A percentile compares a stretch with the other conserved stretches of the same genome.
These are phyloP conservation scores for Watsonalla cultraria DNA, from an alignment of 2,888 invertebrate genomes.

Conservation along the genomic window DNA sequence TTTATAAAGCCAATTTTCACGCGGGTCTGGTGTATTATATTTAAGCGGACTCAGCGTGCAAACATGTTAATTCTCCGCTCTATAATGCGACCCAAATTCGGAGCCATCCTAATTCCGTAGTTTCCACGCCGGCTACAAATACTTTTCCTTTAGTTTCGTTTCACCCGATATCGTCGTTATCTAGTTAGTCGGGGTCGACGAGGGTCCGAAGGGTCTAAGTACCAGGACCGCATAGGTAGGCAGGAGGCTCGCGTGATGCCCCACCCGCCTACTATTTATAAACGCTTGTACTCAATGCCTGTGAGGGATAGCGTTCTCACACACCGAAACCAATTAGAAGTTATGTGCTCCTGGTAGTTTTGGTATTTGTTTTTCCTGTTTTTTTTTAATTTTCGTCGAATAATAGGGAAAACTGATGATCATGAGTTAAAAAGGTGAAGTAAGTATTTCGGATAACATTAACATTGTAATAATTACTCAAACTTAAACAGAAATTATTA, in stretches of 20 bases:
- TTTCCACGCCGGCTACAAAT: slow-evolving; percentile 66
- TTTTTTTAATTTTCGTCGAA: slow-evolving; percentile 11
- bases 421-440: background rate
- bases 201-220: slow-evolving; percentile 68
- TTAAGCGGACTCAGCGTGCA: slow-evolving; percentile 26
- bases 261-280: slow-evolving; percentile 54
- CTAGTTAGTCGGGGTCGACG: slow-evolving; percentile 75
- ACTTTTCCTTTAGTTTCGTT: slow-evolving; percentile 75
- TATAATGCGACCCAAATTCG: slow-evolving; percentile 56
- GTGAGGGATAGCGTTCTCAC: slow-evolving; percentile 63
- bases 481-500: too few relatives aligned
- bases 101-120: slow-evolving; percentile 52
- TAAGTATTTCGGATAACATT: too few relatives aligned
- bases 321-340: slow-evolving; percentile 62
- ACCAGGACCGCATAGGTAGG: slow-evolving; percentile 57
- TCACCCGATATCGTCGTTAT: slow-evolving; percentile 72
- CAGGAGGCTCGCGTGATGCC: slow-evolving; percentile 50
- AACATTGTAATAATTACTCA: too few relatives aligned
- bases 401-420: background rate
- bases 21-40: slow-evolving; percentile 1
- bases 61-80: slow-evolving; percentile 55
- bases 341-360: slow-evolving; percentile 49
- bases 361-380: slow-evolving; percentile 20
- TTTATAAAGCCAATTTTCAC: too few relatives aligned
- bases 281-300: slow-evolving; percentile 47